phyloP scores from a whole-genome alignment of 2,113 vertebrate species.

The Orientallactaga bullata region DNA sequence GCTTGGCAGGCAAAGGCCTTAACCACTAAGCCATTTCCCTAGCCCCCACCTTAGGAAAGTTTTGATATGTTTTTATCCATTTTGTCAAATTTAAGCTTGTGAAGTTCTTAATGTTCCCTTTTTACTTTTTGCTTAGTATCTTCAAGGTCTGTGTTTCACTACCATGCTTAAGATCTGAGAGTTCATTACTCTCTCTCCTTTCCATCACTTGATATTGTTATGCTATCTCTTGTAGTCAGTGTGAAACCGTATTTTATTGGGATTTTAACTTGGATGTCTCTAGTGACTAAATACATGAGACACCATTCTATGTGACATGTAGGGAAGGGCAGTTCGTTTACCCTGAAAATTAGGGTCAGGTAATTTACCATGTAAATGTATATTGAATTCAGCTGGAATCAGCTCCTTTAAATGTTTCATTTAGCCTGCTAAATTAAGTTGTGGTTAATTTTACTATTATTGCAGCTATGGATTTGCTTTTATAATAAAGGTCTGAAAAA shows the following conservation, averaged over 20 bases:
- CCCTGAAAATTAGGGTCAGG: background rate
- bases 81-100: background rate
- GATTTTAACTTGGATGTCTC: constrained; percentile 39
- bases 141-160: background rate
- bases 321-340: background rate
- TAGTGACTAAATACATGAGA: background rate
- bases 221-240: background rate
- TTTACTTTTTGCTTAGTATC: background rate
- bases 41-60: background rate
- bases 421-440: background rate
- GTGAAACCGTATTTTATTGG: background rate
- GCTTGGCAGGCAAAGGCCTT: too few species aligned
- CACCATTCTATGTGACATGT: background rate
- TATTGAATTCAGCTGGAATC: background rate
- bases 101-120: background rate
- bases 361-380: constrained; percentile 13
- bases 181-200: background rate
- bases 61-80: background rate
- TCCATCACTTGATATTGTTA: background rate
- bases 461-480: constrained; percentile 17
- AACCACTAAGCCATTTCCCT: too few species aligned
- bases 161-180: too few species aligned
- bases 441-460: background rate
- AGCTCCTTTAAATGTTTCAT: background rate
- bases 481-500: constrained; percentile 38